A percentile compares a stretch with the other conserved stretches of the same genome.
These are phyloP conservation scores for Zosterops hypoxanthus DNA, from an alignment of 2,113 vertebrate genomes.

Conservation along the genomic window DNA sequence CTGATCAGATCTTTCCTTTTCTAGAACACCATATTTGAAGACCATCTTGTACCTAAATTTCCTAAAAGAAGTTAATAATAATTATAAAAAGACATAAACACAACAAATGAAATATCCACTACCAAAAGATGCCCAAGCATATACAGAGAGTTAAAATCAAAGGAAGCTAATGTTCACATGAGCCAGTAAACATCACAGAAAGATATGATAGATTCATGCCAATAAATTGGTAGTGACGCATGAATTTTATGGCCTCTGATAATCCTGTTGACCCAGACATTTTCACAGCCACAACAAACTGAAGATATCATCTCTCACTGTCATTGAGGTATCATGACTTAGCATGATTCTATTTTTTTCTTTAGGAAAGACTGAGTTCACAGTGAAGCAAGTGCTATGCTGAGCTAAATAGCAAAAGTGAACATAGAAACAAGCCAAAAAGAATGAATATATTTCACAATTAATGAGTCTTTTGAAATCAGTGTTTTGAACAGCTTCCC, in stretches of 20 bases:
- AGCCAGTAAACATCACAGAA: background rate
- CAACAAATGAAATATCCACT: background rate
- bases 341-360: background rate
- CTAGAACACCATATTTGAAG: background rate
- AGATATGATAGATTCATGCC: background rate
- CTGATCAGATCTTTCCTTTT: background rate
- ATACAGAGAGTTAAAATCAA: background rate
- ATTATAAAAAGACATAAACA: background rate
- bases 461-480: background rate
- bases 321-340: background rate
- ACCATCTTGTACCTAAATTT: background rate
- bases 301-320: background rate
- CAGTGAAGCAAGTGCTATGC: background rate
- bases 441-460: background rate
- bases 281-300: background rate
- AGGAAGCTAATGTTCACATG: background rate
- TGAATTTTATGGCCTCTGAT: background rate
- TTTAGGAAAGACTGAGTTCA: constrained; percentile 11
- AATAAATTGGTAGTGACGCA: background rate
- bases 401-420: background rate
- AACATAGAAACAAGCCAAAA: background rate
- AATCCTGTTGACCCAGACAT: background rate
- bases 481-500: background rate
- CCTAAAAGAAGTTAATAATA: background rate
- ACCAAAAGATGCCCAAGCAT: background rate